Evolutionary conservation across 2,888 invertebrate genomes (phyloP).

Genomic region (Clanis bilineata): DNA sequence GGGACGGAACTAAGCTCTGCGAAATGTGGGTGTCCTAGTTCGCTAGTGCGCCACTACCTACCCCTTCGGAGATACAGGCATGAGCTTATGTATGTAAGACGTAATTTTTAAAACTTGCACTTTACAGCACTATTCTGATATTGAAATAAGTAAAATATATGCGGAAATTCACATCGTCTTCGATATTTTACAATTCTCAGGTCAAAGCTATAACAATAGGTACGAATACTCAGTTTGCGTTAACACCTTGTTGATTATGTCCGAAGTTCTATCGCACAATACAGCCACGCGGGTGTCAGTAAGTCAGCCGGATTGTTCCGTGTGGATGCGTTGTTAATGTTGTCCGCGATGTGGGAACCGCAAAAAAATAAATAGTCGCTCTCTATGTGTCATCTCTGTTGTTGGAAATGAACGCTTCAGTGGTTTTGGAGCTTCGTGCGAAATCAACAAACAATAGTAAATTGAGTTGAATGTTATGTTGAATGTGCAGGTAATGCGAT

Average conservation of each 20-base stretch:
- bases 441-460: background rate
- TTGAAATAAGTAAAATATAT: background rate
- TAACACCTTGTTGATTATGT: constrained; percentile 10
- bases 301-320: constrained; percentile 47
- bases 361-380: constrained; percentile 9
- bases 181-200: constrained; percentile 23
- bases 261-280: constrained; percentile 28
- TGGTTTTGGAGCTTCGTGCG: constrained; percentile 12
- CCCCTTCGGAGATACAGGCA: too few species aligned
- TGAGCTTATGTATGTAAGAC: too few species aligned
- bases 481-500: constrained; percentile 8
- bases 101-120: too few species aligned
- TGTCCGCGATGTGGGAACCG: constrained; percentile 31
- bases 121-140: background rate
- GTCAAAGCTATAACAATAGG: constrained; percentile 83
- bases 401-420: constrained; percentile 20
- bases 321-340: constrained; percentile 29
- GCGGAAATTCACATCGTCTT: constrained; percentile 12
- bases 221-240: constrained; percentile 56
- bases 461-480: constrained; percentile 1
- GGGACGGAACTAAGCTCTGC: too few species aligned
- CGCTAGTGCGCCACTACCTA: too few species aligned
- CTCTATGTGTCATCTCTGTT: constrained; percentile 18
- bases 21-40: too few species aligned
- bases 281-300: constrained; percentile 39